phyloP scores from a whole-genome alignment of 2,888 invertebrate species.

The Drosophila diplacantha region DNA sequence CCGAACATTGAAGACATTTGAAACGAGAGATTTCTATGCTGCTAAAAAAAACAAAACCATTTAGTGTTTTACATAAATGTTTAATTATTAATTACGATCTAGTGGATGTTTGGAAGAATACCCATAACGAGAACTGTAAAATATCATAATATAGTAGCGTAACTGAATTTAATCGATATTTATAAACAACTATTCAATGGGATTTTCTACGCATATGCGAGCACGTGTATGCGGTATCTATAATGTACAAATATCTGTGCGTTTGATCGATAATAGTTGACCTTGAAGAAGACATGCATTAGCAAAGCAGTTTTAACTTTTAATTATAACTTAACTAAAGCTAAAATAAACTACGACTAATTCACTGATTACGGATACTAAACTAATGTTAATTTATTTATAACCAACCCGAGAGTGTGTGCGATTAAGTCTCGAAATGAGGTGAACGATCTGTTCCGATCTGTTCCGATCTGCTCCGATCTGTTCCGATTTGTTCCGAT shows the following conservation, averaged over 20 bases:
- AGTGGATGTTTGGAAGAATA: conserved; percentile 13
- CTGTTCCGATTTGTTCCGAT: too few species aligned
- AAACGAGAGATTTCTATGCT: conserved; percentile 40
- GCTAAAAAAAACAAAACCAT: conserved; percentile 25
- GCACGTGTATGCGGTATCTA: conserved; percentile 45
- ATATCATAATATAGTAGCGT: conserved; percentile 33
- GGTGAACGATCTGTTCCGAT: conserved; percentile 6
- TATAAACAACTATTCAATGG: conserved; percentile 32
- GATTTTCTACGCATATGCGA: conserved; percentile 29
- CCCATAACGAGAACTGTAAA: conserved; percentile 47
- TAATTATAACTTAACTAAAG: conserved; percentile 27
- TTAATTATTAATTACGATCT: conserved; percentile 23
- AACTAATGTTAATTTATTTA: conserved; percentile 66
- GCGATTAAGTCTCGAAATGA: conserved; percentile 41
- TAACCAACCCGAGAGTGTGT: conserved; percentile 40
- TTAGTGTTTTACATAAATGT: conserved; percentile 27
- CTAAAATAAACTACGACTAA: conserved; percentile 38
- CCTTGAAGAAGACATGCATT: conserved; percentile 62
- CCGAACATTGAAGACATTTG: conserved; percentile 40
- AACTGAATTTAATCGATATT: conserved; percentile 27
- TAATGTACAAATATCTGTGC: conserved; percentile 64
- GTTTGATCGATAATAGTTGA: conserved; percentile 58
- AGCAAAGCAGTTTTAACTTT: conserved; percentile 26
- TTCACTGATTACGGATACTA: conserved; percentile 40
- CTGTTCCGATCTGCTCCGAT: conserved; percentile 10